Conservation (phyloP, 2,113 vertebrate species). For the Trogon surrucura region DNA sequence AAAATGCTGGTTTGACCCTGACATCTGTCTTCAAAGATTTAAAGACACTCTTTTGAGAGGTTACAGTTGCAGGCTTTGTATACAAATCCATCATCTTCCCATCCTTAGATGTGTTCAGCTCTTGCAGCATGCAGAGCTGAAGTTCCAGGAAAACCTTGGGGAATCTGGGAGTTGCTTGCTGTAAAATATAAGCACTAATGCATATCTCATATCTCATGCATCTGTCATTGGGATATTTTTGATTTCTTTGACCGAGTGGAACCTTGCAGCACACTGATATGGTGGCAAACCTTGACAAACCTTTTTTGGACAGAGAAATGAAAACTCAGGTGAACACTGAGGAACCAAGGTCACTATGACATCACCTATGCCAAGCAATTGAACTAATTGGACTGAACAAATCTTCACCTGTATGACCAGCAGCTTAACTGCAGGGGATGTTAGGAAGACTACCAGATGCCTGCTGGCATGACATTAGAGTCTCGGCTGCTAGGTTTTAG, state of each 20-base stretch:
- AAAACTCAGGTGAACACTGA: neutral
- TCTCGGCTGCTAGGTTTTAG: neutral
- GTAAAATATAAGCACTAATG: neutral
- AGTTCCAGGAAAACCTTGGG: neutral
- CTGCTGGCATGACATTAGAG: fast-evolving
- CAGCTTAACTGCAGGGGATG: neutral
- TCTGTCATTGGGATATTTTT: neutral
- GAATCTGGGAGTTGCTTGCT: neutral
- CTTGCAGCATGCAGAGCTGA: neutral
- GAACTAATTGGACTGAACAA: neutral
- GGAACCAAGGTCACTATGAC: neutral
- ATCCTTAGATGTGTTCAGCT: neutral
- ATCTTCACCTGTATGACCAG: neutral
- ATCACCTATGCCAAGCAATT: neutral
- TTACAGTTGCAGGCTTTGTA: neutral
- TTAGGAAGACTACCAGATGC: neutral
- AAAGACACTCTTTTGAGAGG: neutral
- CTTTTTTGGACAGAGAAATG: neutral
- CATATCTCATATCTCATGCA: neutral
- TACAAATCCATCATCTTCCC: neutral
- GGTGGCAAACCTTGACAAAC: neutral
- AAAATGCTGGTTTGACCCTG: neutral
- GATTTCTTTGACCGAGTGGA: neutral
- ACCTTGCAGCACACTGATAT: neutral
- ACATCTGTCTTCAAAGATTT: neutral